These are phyloP conservation scores for Tenualosa thibaudeaui DNA, from an alignment of 2,797 vertebrate genomes.

Conservation along the genomic window DNA sequence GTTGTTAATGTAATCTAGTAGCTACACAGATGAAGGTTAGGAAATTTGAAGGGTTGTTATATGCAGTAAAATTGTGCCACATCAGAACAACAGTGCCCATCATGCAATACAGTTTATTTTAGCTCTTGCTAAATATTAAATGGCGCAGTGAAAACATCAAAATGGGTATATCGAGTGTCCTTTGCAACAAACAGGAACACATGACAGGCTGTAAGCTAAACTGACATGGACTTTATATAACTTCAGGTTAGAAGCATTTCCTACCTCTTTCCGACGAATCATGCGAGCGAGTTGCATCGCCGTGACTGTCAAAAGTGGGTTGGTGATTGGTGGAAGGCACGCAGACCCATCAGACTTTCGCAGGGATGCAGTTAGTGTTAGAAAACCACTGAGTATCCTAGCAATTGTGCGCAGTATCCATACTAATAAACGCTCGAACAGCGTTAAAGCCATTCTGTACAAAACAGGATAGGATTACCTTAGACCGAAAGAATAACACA, in stretches of 20 bases:
- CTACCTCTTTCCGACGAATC: conserved; percentile 76
- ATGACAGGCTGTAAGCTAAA: neutral
- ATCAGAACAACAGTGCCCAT: neutral
- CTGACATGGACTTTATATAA: no score
- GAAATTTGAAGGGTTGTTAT: neutral
- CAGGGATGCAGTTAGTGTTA: conserved; percentile 51
- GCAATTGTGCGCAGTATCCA: conserved; percentile 49
- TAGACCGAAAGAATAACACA: neutral
- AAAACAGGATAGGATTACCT: neutral
- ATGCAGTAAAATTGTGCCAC: neutral
- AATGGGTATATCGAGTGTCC: neutral
- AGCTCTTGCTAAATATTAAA: neutral
- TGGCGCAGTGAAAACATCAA: neutral
- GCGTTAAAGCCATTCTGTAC: conserved; percentile 58
- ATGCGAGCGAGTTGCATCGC: conserved; percentile 70
- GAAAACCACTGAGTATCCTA: conserved; percentile 46
- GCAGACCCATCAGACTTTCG: conserved; percentile 18
- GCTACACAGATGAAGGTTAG: neutral
- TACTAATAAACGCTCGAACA: conserved; percentile 46
- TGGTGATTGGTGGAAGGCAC: conserved; percentile 57
- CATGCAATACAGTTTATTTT: neutral
- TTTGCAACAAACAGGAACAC: neutral
- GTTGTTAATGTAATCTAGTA: neutral
- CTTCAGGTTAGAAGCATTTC: neutral
- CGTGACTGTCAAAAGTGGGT: conserved; percentile 64